phyloP scores from a whole-genome alignment of 2,113 vertebrate species.

The Ctenodactylus gundi region DNA sequence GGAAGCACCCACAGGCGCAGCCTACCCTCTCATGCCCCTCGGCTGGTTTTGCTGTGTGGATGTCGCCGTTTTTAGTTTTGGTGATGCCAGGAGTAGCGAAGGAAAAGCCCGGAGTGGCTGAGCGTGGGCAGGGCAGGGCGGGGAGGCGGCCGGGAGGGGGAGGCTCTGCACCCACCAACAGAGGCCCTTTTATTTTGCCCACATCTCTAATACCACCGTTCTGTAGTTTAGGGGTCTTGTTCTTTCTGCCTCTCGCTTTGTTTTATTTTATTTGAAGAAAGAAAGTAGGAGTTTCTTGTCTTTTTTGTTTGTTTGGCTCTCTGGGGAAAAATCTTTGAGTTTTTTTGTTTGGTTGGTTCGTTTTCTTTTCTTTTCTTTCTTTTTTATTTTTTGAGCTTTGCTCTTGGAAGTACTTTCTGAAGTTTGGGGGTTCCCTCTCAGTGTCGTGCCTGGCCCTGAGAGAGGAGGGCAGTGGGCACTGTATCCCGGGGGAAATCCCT shows the following conservation, averaged over 20 bases:
- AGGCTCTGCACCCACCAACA: conserved; percentile 11
- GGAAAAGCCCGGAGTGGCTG: too few species aligned
- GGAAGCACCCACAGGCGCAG: not conserved
- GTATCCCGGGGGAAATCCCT: not conserved
- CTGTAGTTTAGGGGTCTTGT: not conserved
- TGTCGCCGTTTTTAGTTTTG: not conserved
- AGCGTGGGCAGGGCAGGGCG: conserved; percentile 13
- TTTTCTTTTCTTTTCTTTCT: too few species aligned
- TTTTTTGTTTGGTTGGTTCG: too few species aligned
- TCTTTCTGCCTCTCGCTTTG: not conserved
- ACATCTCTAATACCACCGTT: not conserved
- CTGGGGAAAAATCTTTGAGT: not conserved
- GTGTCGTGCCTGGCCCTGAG: not conserved
- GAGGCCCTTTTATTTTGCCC: conserved; percentile 58
- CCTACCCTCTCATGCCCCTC: not conserved
- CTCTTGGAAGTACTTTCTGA: not conserved
- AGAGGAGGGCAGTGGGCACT: rapidly evolving
- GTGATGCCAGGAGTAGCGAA: not conserved
- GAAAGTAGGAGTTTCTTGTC: not conserved
- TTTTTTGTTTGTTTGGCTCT: conserved; percentile 10
- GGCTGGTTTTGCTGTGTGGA: not conserved
- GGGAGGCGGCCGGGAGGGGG: conserved; percentile 28
- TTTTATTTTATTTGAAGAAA: conserved; percentile 9
- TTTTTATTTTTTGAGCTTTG: not conserved
- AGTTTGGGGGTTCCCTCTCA: not conserved